Base-by-base conservation (phyloP, 2,888 invertebrate genomes). In the Eurois occulta region DNA sequence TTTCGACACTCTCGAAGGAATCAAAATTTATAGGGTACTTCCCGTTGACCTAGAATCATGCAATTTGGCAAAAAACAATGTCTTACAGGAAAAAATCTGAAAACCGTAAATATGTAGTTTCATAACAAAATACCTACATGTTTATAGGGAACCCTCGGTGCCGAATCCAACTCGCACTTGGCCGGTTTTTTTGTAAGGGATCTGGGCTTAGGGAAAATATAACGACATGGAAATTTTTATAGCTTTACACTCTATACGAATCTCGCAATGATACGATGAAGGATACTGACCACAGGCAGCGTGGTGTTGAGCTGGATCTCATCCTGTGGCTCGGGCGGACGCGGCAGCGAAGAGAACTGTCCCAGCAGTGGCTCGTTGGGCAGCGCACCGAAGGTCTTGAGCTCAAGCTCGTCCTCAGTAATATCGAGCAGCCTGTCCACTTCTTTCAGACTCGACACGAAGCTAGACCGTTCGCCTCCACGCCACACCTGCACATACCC, bases 221-320 rank as follows among this genome's bases (percentile, higher is more conserved):
- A 58, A 28, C 21, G 1, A 55, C 13, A 28, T 41, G 21, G 21
- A 28, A 5, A 28, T 24, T 70, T 41, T 62, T 71, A 32, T 52
- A 64, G 10, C 24, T 41, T 24, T 24, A 28, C 1, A 6, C 18
- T 13, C 5, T 52, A 32, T n/a, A 11, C n/a, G 4, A 4, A 35
- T 32, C 38, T 28, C 4, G 35, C 18, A 10, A 35, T 35, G 11
- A 35, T 35, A 11, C 24, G 35, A 35, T 35, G 38, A 48, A 13
- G 32, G 52, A 43, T 3, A 68, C 81, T 73, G 38, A 96, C 96
- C 69, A 94, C 95, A 83, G 97, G 97, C 85, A 98, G 95, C 10
- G 97, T 97, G 87, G 97, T 97, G 91, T 98, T 98, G 85, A 98
- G 96, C 75, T 92, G 89, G 73, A 97, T 95, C 81, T 93, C 95